Conservation (phyloP, 2,888 invertebrate genomes). For the Dermolepida albohirtum region DNA sequence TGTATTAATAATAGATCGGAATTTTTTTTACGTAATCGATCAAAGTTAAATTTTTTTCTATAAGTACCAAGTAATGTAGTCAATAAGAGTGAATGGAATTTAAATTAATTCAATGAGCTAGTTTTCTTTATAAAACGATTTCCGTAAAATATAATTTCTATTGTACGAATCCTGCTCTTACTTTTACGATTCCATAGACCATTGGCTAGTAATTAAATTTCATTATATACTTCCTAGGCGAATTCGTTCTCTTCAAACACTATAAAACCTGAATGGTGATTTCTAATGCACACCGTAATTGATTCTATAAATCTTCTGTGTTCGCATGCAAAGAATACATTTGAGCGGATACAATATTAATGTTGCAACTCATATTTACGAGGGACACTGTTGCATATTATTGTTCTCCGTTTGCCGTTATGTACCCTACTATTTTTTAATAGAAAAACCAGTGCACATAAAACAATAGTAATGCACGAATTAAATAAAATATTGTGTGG, state of each 20-base stretch:
- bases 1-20: too few species aligned
- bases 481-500: slow-evolving; percentile 30
- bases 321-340: slow-evolving; percentile 43
- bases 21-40: too few species aligned
- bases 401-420: slow-evolving; percentile 38
- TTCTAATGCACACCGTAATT: slow-evolving; percentile 42
- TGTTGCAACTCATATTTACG: slow-evolving; percentile 44
- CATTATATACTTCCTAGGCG: slow-evolving; percentile 37
- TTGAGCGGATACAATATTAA: slow-evolving; percentile 43
- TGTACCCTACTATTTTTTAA: slow-evolving; percentile 38
- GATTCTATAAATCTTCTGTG: slow-evolving; percentile 41
- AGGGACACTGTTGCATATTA: slow-evolving; percentile 42
- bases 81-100: too few species aligned
- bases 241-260: slow-evolving; percentile 37
- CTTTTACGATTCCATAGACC: slow-evolving; percentile 30
- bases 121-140: slow-evolving; percentile 25
- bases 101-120: neutral
- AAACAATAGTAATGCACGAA: slow-evolving; percentile 33
- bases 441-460: slow-evolving; percentile 36
- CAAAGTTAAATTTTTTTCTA: too few species aligned
- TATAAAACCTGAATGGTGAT: slow-evolving; percentile 36
- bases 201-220: slow-evolving; percentile 37
- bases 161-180: slow-evolving; percentile 30
- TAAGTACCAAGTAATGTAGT: too few species aligned
- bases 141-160: slow-evolving; percentile 31